Conservation (phyloP, 1,140 invertebrate genomes). For the Ctenoplectra terminalis region DNA sequence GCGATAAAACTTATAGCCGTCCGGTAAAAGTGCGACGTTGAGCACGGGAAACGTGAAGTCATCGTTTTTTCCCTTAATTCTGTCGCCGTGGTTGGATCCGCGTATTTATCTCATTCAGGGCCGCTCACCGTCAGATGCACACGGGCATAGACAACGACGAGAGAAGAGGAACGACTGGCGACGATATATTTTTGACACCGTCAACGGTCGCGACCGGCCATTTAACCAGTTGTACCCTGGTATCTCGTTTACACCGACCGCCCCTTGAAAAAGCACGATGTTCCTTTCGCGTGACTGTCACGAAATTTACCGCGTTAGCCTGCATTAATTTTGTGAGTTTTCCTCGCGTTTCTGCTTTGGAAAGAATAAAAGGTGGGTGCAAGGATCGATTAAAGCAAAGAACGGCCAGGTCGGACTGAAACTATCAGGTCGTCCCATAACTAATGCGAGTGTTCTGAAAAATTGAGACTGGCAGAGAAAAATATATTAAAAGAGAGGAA, state of each 20-base stretch:
- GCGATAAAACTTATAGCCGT: constrained; percentile 18
- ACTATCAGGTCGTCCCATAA: too few relatives aligned
- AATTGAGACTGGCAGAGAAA: too few relatives aligned
- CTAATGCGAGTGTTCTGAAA: too few relatives aligned
- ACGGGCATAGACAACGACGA: background rate
- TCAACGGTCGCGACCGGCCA: background rate
- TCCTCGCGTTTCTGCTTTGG: too few relatives aligned
- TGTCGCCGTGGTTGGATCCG: background rate
- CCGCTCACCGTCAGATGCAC: background rate
- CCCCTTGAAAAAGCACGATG: background rate
- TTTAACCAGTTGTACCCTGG: constrained; percentile 8
- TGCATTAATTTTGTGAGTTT: background rate
- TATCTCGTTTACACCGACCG: constrained; percentile 18
- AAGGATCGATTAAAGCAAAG: background rate
- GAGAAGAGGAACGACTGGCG: background rate
- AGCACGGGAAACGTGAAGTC: background rate
- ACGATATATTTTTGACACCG: constrained; percentile 43
- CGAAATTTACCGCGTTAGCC: background rate
- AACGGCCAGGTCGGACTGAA: too few relatives aligned
- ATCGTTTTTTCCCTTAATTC: constrained; percentile 21
- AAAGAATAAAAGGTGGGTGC: background rate
- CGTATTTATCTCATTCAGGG: constrained; percentile 28
- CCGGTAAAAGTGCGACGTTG: background rate
- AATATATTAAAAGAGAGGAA: too few relatives aligned
- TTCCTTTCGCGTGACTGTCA: background rate